phyloP scores from a whole-genome alignment of 1,140 invertebrate species.

The Cotesia typhae region DNA sequence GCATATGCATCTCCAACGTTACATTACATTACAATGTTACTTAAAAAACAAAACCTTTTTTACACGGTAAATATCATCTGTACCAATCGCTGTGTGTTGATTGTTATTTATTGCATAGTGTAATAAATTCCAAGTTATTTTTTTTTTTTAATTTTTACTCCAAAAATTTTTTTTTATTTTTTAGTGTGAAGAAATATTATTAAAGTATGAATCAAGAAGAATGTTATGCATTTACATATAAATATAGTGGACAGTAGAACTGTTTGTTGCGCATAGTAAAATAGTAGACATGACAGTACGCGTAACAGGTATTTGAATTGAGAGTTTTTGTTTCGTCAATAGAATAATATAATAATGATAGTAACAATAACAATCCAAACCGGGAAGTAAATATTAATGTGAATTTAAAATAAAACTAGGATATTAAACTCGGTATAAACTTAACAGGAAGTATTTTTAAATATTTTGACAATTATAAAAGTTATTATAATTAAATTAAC shows the following conservation, averaged over 20 bases:
- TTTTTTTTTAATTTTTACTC: no score
- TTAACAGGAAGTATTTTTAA: constrained; percentile 8
- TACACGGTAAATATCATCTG: constrained; percentile 13
- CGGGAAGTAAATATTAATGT: no score
- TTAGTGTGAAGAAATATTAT: no score
- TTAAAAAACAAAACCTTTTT: not conserved
- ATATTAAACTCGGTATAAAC: not conserved
- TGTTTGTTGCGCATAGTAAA: constrained; percentile 25
- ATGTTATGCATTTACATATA: constrained; percentile 3
- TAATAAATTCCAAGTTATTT: not conserved
- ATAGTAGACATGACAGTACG: constrained; percentile 24
- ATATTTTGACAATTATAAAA: no score
- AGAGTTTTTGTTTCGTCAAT: constrained; percentile 14
- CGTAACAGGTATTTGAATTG: constrained; percentile 31
- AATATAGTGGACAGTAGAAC: constrained; percentile 9
- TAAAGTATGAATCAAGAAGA: no score
- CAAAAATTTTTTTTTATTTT: no score
- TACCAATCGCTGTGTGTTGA: not conserved
- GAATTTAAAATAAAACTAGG: constrained; percentile 25
- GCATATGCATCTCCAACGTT: not conserved
- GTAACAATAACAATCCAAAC: constrained; percentile 9
- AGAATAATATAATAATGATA: not conserved
- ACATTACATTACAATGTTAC: not conserved
- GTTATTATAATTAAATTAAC: no score
- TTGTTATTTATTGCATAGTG: not conserved